Percentiles rank a stretch among this genome's conserved stretches.
phyloP scores from a whole-genome alignment of 2,888 invertebrate genomes.

The Allophyes oxyacanthae region DNA sequence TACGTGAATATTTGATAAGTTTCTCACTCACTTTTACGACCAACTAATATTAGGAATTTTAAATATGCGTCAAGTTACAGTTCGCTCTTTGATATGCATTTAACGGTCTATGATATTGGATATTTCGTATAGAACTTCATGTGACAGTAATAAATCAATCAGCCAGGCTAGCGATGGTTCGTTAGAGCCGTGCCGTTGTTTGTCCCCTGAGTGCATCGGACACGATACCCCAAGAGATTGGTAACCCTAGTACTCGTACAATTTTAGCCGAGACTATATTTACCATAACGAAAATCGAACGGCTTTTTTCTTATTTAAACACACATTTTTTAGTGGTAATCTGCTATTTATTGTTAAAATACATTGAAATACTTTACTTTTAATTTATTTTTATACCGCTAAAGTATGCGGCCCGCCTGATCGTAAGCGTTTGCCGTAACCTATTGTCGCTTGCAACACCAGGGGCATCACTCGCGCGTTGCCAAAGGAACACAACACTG shows the following conservation, averaged over 20 bases:
- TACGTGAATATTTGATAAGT: constrained; percentile 82
- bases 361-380: too few relatives aligned
- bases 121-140: constrained; percentile 27
- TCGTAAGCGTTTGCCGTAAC: too few relatives aligned
- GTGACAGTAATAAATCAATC: constrained; percentile 41
- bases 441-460: too few relatives aligned
- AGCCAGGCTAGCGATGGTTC: constrained; percentile 42
- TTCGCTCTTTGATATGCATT: constrained; percentile 1
- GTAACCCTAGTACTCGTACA: constrained; percentile 19
- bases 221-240: constrained; percentile 37
- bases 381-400: too few relatives aligned
- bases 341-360: too few relatives aligned
- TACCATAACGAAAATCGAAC: constrained; percentile 3
- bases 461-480: too few relatives aligned
- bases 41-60: constrained; percentile 47
- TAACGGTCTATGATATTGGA: constrained; percentile 16
- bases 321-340: too few relatives aligned
- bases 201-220: constrained; percentile 24
- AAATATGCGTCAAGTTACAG: constrained; percentile 20
- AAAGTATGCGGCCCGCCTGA: too few relatives aligned
- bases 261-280: constrained; percentile 26
- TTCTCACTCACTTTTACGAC: constrained; percentile 68
- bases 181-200: constrained; percentile 34
- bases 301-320: constrained; percentile 1
- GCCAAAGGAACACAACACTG: too few relatives aligned